These are phyloP conservation scores for Protobothrops flavoviridis DNA, from an alignment of 2,113 vertebrate genomes.

Conservation along the genomic window DNA sequence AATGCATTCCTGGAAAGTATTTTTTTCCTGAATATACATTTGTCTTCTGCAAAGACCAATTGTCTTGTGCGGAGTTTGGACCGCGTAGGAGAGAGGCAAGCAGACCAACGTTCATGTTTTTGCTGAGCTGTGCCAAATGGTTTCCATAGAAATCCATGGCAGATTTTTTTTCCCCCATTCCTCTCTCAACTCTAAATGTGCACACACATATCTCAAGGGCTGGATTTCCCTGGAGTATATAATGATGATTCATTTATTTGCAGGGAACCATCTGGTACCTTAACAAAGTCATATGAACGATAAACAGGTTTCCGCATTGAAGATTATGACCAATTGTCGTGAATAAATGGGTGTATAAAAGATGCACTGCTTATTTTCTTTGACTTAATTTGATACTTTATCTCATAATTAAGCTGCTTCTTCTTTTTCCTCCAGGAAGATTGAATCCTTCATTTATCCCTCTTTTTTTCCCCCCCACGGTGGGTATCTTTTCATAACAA, in stretches of 20 bases:
- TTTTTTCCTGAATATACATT: background rate
- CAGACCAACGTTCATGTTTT: background rate
- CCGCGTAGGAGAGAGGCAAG: background rate
- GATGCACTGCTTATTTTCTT: background rate
- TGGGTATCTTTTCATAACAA: background rate
- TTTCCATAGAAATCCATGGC: background rate
- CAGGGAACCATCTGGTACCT: background rate
- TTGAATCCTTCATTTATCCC: background rate
- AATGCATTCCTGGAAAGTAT: background rate
- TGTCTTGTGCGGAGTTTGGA: background rate
- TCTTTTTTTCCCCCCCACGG: background rate
- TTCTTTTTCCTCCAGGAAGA: background rate
- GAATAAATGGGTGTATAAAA: background rate
- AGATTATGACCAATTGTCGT: background rate
- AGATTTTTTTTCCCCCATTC: background rate
- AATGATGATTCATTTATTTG: background rate
- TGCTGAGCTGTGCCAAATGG: background rate
- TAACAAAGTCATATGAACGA: background rate
- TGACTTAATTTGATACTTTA: background rate
- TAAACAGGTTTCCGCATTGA: background rate
- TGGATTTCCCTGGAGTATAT: background rate
- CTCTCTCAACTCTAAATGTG: background rate
- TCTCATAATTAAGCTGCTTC: background rate
- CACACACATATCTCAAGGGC: background rate
- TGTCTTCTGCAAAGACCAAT: background rate